A percentile compares a stretch with the other conserved stretches of the same genome.
Conservation (phyloP, 2,888 invertebrate genomes). For the Ethmia dodecea region DNA sequence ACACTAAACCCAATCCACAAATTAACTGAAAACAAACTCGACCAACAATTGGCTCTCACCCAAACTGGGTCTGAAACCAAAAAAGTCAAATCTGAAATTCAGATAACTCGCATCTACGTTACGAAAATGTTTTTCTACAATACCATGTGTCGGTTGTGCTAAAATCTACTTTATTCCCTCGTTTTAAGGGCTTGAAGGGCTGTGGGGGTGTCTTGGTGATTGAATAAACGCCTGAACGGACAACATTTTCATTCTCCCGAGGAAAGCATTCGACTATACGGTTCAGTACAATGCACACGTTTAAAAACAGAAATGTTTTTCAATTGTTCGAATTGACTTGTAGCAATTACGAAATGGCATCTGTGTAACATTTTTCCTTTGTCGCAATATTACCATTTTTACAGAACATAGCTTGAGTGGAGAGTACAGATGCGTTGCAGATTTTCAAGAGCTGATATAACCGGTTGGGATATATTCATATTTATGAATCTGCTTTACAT, state of each 20-base stretch:
- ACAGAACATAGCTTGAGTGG: not conserved
- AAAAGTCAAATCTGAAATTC: constrained; percentile 55
- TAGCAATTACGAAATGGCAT: not conserved
- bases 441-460: too few species aligned
- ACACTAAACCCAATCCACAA: constrained; percentile 37
- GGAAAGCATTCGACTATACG: constrained; percentile 13
- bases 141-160: constrained; percentile 1
- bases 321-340: constrained; percentile 1
- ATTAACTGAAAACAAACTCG: constrained; percentile 58
- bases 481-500: too few species aligned
- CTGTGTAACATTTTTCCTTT: constrained; percentile 1
- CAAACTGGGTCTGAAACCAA: constrained; percentile 22
- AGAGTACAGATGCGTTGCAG: too few species aligned
- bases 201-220: constrained; percentile 28
- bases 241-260: constrained; percentile 45
- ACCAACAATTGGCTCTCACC: constrained; percentile 44
- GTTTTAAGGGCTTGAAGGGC: not conserved
- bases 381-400: not conserved
- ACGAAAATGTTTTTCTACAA: constrained; percentile 34
- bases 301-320: not conserved
- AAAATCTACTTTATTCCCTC: constrained; percentile 14
- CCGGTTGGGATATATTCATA: too few species aligned
- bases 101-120: constrained; percentile 40
- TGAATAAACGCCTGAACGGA: constrained; percentile 40
- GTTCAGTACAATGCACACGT: not conserved